Percentiles rank a stretch among this genome's conserved stretches.
Conservation (phyloP, 2,113 vertebrate species). For the Chaetops frenatus region DNA sequence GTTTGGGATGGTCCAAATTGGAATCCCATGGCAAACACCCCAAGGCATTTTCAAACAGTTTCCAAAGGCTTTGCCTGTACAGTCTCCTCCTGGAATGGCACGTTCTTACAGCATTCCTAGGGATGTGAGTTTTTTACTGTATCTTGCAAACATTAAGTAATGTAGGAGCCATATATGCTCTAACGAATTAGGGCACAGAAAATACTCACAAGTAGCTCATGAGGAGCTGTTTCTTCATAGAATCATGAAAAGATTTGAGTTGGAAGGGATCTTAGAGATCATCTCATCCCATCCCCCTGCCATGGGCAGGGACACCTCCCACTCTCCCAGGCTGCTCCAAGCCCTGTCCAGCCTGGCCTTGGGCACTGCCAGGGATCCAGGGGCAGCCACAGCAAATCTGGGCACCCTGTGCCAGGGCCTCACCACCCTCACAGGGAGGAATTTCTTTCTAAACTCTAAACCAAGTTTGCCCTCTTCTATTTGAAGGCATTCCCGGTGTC, state of each 20-base stretch:
- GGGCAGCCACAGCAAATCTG: not conserved
- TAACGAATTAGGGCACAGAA: not conserved
- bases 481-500: not conserved
- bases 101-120: not conserved
- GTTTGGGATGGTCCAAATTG: not conserved
- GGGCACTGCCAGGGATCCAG: not conserved
- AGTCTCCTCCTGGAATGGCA: not conserved
- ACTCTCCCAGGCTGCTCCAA: rapidly evolving
- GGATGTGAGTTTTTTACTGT: not conserved
- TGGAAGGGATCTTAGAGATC: not conserved
- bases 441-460: not conserved
- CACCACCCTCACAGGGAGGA: rapidly evolving
- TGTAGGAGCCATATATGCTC: not conserved
- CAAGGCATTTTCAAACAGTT: not conserved
- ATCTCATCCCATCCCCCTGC: rapidly evolving
- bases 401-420: not conserved
- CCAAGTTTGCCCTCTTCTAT: not conserved
- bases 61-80: not conserved
- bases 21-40: not conserved
- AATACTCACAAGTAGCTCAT: not conserved
- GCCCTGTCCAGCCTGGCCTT: rapidly evolving
- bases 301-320: not conserved
- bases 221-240: not conserved
- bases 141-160: not conserved
- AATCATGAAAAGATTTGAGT: not conserved